These are phyloP conservation scores for Xiphophorus birchmanni DNA, from an alignment of 2,797 vertebrate genomes.

Conservation along the genomic window DNA sequence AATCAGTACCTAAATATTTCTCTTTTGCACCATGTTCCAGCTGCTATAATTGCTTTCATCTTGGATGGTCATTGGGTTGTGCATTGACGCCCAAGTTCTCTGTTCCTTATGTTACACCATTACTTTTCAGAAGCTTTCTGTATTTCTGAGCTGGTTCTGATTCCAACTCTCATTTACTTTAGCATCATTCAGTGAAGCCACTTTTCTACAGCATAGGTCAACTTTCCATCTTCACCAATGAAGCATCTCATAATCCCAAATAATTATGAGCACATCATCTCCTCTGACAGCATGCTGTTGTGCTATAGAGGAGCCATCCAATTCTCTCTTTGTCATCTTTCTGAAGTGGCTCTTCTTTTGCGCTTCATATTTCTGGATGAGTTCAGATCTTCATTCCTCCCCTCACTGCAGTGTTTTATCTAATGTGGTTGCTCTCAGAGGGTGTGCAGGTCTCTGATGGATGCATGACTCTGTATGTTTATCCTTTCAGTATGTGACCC, in stretches of 20 bases:
- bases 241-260: neutral
- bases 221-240: neutral
- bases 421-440: slow-evolving; percentile 2
- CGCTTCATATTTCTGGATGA: neutral
- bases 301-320: neutral
- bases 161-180: neutral
- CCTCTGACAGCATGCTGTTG: neutral
- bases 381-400: slow-evolving; percentile 25
- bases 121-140: neutral
- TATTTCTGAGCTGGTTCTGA: neutral
- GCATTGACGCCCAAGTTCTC: neutral
- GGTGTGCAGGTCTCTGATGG: neutral
- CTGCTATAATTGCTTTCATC: neutral
- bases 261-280: neutral
- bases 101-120: neutral
- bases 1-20: neutral
- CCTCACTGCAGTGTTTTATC: slow-evolving; percentile 24
- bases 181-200: neutral
- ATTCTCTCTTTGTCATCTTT: neutral
- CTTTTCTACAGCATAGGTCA: neutral
- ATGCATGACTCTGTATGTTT: slow-evolving; percentile 39
- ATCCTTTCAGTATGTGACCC: slow-evolving; percentile 92
- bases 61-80: neutral
- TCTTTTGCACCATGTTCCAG: neutral
- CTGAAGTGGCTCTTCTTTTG: neutral